Conservation (phyloP, 2,113 vertebrate species). For the Cepphus grylle region DNA sequence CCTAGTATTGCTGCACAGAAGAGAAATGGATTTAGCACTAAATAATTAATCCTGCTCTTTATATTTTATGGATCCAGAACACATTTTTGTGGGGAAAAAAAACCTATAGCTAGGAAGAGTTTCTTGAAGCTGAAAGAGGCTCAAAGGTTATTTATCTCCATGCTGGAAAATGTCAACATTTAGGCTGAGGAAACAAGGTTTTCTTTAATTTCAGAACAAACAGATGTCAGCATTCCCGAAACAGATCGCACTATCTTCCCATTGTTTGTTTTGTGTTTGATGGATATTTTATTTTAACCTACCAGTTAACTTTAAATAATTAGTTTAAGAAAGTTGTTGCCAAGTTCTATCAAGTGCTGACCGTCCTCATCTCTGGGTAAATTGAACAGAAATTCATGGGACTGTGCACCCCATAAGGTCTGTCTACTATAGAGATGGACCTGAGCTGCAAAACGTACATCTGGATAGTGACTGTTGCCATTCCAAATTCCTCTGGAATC, state of each 20-base stretch:
- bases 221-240: neutral
- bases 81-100: neutral
- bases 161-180: constrained; percentile 2
- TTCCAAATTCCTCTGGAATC: neutral
- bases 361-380: neutral
- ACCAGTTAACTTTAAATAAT: neutral
- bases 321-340: neutral
- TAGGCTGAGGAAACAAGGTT: neutral
- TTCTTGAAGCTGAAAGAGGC: neutral
- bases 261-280: neutral
- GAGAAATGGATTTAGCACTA: neutral
- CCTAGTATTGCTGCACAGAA: neutral
- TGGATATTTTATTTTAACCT: neutral
- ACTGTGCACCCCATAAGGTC: neutral
- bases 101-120: neutral
- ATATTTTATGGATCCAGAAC: constrained; percentile 15
- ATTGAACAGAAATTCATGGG: neutral
- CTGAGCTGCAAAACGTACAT: neutral
- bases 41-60: constrained; percentile 39
- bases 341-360: neutral
- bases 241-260: neutral
- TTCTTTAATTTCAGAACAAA: constrained; percentile 4
- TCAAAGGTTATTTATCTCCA: neutral
- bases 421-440: neutral
- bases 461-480: neutral